Base-by-base conservation (phyloP, 2,113 vertebrate genomes). In the Cavia porcellus region DNA sequence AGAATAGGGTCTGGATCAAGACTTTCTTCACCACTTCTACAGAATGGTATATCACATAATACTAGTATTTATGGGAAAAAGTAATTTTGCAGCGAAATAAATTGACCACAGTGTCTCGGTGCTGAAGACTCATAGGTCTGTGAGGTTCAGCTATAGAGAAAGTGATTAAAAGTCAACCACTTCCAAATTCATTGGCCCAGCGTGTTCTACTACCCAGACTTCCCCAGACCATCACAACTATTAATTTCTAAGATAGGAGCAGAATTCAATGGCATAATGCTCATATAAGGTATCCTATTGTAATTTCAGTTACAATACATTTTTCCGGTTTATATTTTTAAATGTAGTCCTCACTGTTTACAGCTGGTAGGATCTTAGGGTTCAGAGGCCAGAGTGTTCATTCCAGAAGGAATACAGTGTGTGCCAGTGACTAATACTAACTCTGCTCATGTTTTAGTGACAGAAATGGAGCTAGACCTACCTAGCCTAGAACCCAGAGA, bases 271-370 rank as follows among this genome's bases (percentile, higher is more conserved):
- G 59, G 25, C 22, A 20, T n/a, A 80, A 57, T 62, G 32, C 11
- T 68, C 42, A n/a, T 86, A 5, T 62, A 83, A 35, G 12, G n/a
- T n/a, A n/a, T 0, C 28, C 55, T 92, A 52, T 24, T 91, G 90
- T 74, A 66, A 10, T 68, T 91, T 92, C 80, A 19, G 32, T 47
- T 19, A 87, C 52, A 95, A 70, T 84, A 24, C 20, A 30, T 74
- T 89, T 92, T 89, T 79, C 35, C 57, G 80, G 70, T 79, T 35
- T 83, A 55, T 55, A 22, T 88, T 89, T 94, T 74, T 86, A 74
- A 82, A 45, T 47, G 17, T 62, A 64, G 5, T 19, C 55, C 28
- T 88, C 59, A 55, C 68, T 64, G 59, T 92, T 47, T 94, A 89
- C 52, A 81, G 68, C 15, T 94, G 35, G 9, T 14, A 14, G 52